Evolutionary conservation across 2,113 vertebrate species (phyloP), one percentile per base, ranked within the genome.

Genomic region (Entelurus aequoreus): DNA sequence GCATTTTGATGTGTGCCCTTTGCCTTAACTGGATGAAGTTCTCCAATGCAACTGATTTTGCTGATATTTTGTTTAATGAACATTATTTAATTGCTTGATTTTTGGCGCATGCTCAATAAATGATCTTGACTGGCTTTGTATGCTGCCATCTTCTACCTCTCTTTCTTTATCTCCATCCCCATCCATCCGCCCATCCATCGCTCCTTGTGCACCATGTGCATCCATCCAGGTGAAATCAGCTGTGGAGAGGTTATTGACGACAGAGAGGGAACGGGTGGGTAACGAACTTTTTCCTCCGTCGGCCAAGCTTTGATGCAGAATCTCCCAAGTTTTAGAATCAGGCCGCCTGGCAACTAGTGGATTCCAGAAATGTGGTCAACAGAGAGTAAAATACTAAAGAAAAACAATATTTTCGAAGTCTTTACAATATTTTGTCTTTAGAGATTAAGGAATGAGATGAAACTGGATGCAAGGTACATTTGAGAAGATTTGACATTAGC

Each of bases 171-270:
- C 65, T 65, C 61, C 54, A 19, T 69, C 61, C 49, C 56, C 54
- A 44, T 58, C 63, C 50, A 53, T 65, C 75, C 36, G 5, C 70
- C 72, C 52, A 51, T 66, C 70, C 47, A 56, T 78, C 75, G 57
- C 42, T 68, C 75, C 71, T 50, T 83, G 71, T 90, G 89, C 89
- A 90, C 89, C 42, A 11, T 46, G 89, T 90, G 70, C 86, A 77
- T 88, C 83, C 85, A 84, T 89, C 85, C 88, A 91, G 90, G 90
- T 90, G 90, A 89, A 85, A 84, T 63, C 88, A 79, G 86, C 89
- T 91, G 89, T 87, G 86, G 57, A 84, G 81, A 86, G 87, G 76
- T 90, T 88, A 84, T 70, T 90, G 87, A 76, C 79, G 82, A 61
- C 78, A 69, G 62, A 85, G 76, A 89, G 88, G 90, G 87, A 90